Conservation (phyloP, 2,888 invertebrate species). For the Xanthia togata region DNA sequence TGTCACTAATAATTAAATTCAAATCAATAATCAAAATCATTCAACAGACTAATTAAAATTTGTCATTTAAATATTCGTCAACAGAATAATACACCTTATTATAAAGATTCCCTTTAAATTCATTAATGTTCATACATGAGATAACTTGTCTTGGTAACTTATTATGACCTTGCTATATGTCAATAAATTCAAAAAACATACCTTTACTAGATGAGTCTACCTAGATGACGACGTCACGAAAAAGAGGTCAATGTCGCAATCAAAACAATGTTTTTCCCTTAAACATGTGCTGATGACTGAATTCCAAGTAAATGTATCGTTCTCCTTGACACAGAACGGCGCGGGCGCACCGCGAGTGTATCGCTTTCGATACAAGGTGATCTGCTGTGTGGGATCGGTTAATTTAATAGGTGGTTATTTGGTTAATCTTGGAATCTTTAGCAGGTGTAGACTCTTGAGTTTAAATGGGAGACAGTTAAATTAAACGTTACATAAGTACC, state of each 20-base stretch:
- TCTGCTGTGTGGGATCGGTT: slow-evolving; percentile 46
- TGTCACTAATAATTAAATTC: too few relatives aligned
- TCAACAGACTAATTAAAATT: too few relatives aligned
- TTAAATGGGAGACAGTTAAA: neutral
- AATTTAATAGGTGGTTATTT: slow-evolving; percentile 25
- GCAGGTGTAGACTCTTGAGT: neutral
- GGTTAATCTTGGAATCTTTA: slow-evolving; percentile 21
- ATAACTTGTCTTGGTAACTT: too few relatives aligned
- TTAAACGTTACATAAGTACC: neutral
- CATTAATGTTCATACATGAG: too few relatives aligned
- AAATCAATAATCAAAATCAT: too few relatives aligned
- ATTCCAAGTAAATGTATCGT: slow-evolving; percentile 66
- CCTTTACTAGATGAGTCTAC: neutral
- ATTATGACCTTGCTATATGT: neutral
- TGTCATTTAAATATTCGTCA: too few relatives aligned
- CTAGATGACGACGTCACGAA: slow-evolving; percentile 48
- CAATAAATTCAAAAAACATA: slow-evolving; percentile 7
- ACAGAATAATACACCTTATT: too few relatives aligned
- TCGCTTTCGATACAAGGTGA: slow-evolving; percentile 67
- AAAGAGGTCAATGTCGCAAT: slow-evolving; percentile 64
- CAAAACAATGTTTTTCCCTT: slow-evolving; percentile 65
- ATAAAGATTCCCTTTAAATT: too few relatives aligned
- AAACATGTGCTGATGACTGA: slow-evolving; percentile 62
- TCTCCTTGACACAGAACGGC: slow-evolving; percentile 69
- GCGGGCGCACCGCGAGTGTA: slow-evolving; percentile 51